Evolutionary conservation across 2,113 vertebrate species (phyloP).

Genomic region (Apodemus speciosus): DNA sequence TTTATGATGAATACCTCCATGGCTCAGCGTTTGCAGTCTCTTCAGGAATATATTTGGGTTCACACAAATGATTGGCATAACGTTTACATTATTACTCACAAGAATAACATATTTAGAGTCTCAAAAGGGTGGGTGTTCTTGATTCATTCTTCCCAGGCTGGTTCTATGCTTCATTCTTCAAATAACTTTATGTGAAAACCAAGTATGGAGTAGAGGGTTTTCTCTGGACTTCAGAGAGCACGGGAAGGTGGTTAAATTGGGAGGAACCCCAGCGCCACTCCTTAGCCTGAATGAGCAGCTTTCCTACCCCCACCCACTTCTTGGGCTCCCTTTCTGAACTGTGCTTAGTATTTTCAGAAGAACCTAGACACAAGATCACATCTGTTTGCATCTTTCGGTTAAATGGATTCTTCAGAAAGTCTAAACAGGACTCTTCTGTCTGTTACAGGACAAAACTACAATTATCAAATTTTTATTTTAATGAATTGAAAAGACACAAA

Average conservation of each 20-base stretch:
- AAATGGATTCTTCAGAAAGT: slow-evolving; percentile 42
- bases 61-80: not conserved
- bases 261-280: not conserved
- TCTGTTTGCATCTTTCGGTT: slow-evolving; percentile 37
- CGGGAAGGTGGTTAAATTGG: not conserved
- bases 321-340: not conserved
- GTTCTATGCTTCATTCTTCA: not conserved
- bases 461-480: slow-evolving; percentile 69
- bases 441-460: slow-evolving; percentile 56
- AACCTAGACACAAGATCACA: not conserved
- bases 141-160: not conserved
- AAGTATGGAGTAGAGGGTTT: slow-evolving; percentile 3
- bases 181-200: not conserved
- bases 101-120: slow-evolving; percentile 3
- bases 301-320: not conserved
- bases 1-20: not conserved
- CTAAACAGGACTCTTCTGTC: slow-evolving; percentile 65
- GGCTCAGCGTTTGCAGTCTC: not conserved
- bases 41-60: not conserved
- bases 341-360: slow-evolving; percentile 32
- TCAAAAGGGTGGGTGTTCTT: not conserved
- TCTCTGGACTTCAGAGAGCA: not conserved
- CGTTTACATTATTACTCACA: not conserved
- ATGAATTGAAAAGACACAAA: slow-evolving; percentile 48
- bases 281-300: rapidly evolving